Evolutionary conservation across 2,797 vertebrate species (phyloP).

Genomic region (Sphenodon punctatus): DNA sequence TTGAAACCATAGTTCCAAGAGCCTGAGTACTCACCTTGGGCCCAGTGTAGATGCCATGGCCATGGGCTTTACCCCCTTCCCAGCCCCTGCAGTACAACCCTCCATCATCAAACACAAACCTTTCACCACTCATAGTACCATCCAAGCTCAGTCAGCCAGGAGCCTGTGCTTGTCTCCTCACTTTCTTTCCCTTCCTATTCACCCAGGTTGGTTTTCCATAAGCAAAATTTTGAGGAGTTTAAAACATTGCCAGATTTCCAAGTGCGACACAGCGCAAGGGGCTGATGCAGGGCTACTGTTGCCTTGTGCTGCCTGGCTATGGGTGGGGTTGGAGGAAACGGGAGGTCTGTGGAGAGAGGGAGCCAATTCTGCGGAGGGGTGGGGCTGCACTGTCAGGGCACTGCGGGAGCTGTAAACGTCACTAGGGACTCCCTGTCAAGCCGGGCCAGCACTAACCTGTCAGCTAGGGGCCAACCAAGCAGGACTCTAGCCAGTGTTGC

Average conservation of each 20-base stretch:
- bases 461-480: neutral
- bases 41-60: conserved; percentile 97
- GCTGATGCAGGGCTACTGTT: neutral
- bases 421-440: too few species aligned
- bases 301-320: neutral
- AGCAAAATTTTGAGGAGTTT: neutral
- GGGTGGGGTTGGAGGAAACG: neutral
- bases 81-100: conserved; percentile 98
- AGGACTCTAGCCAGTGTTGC: neutral
- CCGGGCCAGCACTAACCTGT: neutral
- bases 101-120: conserved; percentile 98
- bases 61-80: conserved; percentile 98
- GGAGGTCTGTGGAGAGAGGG: neutral
- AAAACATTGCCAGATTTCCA: conserved; percentile 26
- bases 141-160: neutral
- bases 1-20: conserved; percentile 99
- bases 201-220: neutral
- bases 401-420: neutral
- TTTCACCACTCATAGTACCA: conserved; percentile 91
- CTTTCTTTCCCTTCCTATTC: neutral
- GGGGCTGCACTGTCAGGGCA: too few species aligned
- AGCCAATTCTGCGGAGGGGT: neutral
- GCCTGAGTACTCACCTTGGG: conserved; percentile 97
- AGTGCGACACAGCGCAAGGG: neutral
- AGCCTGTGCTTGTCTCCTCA: neutral